Evolutionary conservation across 2,888 invertebrate genomes (phyloP).

Genomic region (Oscheius sp.): DNA sequence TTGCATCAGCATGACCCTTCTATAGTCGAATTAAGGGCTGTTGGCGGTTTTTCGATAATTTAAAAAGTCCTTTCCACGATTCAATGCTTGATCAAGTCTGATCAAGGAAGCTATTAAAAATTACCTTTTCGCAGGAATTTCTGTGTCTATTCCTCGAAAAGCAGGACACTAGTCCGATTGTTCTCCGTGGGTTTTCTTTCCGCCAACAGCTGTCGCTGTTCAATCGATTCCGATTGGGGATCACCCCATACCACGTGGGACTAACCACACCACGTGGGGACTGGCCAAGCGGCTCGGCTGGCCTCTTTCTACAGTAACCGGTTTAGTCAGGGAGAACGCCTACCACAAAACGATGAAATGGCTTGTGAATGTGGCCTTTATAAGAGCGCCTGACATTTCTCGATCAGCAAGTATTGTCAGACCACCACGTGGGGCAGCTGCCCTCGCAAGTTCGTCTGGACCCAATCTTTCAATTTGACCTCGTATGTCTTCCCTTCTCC

Average conservation of each 20-base stretch:
- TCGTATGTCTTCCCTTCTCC: too few relatives aligned
- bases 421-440: background rate
- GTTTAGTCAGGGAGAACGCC: background rate
- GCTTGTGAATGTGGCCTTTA: background rate
- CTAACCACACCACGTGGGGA: slow-evolving; percentile 14
- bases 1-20: too few relatives aligned
- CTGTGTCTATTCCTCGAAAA: too few relatives aligned
- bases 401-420: too few relatives aligned
- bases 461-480: background rate
- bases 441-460: background rate
- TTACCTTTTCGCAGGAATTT: too few relatives aligned
- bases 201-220: background rate
- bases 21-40: too few relatives aligned
- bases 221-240: slow-evolving; percentile 17
- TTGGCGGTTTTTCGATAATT: too few relatives aligned
- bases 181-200: background rate
- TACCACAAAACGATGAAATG: background rate
- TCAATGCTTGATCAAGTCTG: too few relatives aligned
- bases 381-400: background rate
- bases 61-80: too few relatives aligned
- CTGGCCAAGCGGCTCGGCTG: background rate
- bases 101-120: too few relatives aligned
- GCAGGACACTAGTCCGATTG: too few relatives aligned
- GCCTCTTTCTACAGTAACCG: slow-evolving; percentile 3
- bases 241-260: slow-evolving; percentile 27